These are phyloP conservation scores for Dynastes tityus DNA, from an alignment of 2,888 invertebrate genomes.

Conservation along the genomic window DNA sequence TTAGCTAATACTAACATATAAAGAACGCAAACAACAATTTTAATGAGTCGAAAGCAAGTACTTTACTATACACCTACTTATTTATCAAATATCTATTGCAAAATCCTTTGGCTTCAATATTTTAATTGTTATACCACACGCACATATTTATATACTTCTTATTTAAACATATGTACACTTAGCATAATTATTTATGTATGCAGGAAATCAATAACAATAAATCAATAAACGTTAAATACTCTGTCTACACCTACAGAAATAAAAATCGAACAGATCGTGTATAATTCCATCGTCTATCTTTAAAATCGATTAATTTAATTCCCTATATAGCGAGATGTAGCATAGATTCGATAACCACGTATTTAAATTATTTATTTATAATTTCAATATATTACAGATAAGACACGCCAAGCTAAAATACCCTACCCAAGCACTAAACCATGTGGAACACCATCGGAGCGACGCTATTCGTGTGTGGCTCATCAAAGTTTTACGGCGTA, in stretches of 20 bases:
- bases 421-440: slow-evolving; percentile 10
- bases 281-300: slow-evolving; percentile 6
- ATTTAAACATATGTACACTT: too few species aligned
- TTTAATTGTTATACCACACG: too few species aligned
- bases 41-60: too few species aligned
- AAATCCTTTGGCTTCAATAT: too few species aligned
- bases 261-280: slow-evolving; percentile 16
- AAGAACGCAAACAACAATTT: too few species aligned
- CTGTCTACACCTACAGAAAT: slow-evolving; percentile 26
- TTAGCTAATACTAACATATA: too few species aligned
- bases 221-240: slow-evolving; percentile 11
- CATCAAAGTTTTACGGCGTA: slow-evolving; percentile 39
- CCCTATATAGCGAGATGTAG: background rate
- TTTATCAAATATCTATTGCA: background rate
- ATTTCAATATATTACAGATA: slow-evolving; percentile 19
- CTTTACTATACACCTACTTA: too few species aligned
- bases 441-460: slow-evolving; percentile 18
- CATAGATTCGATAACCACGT: background rate
- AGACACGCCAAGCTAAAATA: slow-evolving; percentile 23
- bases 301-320: slow-evolving; percentile 23
- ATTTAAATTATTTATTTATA: slow-evolving; percentile 24
- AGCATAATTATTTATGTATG: background rate
- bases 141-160: too few species aligned
- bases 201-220: background rate
- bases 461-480: slow-evolving; percentile 22